Percentiles rank a stretch among this genome's conserved stretches.
phyloP scores from a whole-genome alignment of 2,888 invertebrate genomes.

The Coenonympha arcania region DNA sequence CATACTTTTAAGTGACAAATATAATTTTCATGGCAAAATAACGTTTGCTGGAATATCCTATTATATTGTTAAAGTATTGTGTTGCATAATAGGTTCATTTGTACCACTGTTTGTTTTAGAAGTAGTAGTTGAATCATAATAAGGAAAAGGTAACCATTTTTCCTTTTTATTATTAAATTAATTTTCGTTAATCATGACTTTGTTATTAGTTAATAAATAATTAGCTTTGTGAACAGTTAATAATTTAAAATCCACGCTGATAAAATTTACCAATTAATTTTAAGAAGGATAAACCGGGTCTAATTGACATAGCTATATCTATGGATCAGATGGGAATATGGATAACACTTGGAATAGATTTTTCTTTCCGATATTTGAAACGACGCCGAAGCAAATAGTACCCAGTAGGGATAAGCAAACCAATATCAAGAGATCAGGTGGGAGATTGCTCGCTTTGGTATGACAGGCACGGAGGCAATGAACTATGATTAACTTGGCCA shows the following conservation, averaged over 20 bases:
- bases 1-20: too few relatives aligned
- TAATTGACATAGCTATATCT: neutral
- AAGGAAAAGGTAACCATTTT: too few relatives aligned
- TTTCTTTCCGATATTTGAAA: conserved; percentile 17
- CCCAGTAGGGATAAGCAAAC: conserved; percentile 17
- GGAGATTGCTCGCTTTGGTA: conserved; percentile 23
- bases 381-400: conserved; percentile 16
- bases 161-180: too few relatives aligned
- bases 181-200: too few relatives aligned
- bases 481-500: conserved; percentile 25
- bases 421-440: conserved; percentile 24
- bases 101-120: too few relatives aligned
- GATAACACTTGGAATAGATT: too few relatives aligned
- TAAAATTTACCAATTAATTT: neutral
- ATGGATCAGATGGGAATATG: neutral
- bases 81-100: too few relatives aligned
- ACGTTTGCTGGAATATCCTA: too few relatives aligned
- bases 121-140: too few relatives aligned
- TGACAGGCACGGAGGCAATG: conserved; percentile 25
- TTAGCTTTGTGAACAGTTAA: neutral
- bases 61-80: too few relatives aligned
- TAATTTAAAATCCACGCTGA: neutral
- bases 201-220: too few relatives aligned
- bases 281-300: neutral
- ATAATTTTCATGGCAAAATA: too few relatives aligned